Evolutionary conservation across 1,140 invertebrate genomes (phyloP).

Genomic region (Thaumetopoea pityocampa): DNA sequence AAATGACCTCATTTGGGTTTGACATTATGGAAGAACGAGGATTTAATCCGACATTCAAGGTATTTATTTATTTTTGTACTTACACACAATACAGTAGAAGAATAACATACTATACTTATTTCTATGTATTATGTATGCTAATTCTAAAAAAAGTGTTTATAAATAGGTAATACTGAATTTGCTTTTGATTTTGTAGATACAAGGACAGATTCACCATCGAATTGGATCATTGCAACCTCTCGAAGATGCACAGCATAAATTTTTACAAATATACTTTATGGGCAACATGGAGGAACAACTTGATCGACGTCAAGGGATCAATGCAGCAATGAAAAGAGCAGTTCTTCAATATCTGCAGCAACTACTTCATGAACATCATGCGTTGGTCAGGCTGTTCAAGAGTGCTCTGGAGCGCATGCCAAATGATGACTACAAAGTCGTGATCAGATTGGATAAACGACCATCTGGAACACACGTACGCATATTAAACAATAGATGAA

Average conservation of each 20-base stretch:
- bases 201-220: conserved; percentile 36
- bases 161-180: conserved; percentile 26
- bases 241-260: conserved; percentile 38
- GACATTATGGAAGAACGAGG: conserved; percentile 30
- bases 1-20: conserved; percentile 34
- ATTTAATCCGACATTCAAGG: too few species aligned
- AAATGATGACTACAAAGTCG: conserved; percentile 46
- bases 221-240: conserved; percentile 40
- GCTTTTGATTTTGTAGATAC: conserved; percentile 30
- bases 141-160: conserved; percentile 31
- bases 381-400: conserved; percentile 41
- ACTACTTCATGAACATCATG: conserved; percentile 55
- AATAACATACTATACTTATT: conserved; percentile 21
- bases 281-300: conserved; percentile 49
- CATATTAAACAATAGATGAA: conserved; percentile 39
- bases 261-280: conserved; percentile 58
- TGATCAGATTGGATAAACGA: conserved; percentile 51
- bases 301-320: conserved; percentile 44
- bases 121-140: conserved; percentile 20
- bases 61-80: conserved; percentile 21
- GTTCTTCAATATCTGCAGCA: conserved; percentile 39
- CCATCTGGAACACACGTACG: conserved; percentile 28
- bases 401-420: conserved; percentile 40
- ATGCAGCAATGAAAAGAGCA: conserved; percentile 37
- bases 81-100: conserved; percentile 16